A percentile compares a stretch with the other conserved stretches of the same genome.
phyloP scores from a whole-genome alignment of 37 sponge, comb jelly and placozoan genomes.

The Spongilla lacustris region DNA sequence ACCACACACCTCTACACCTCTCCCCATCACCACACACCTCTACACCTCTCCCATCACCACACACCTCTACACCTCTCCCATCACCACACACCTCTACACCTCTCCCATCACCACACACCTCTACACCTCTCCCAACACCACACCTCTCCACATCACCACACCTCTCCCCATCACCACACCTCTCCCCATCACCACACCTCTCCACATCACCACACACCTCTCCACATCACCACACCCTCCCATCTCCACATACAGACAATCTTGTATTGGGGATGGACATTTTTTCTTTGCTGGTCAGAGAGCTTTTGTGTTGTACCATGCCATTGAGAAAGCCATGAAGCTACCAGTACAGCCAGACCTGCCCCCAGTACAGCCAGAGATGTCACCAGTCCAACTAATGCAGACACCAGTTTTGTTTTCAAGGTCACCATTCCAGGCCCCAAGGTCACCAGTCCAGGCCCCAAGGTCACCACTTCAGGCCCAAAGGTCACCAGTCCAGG shows the following conservation, averaged over 20 bases:
- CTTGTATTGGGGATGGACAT: background rate
- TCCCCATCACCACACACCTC: background rate
- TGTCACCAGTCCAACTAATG: too few species aligned
- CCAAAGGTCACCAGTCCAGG: background rate
- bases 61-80: background rate
- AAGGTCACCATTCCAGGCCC: slow-evolving; percentile 7
- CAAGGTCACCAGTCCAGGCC: slow-evolving; percentile 22
- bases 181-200: too few species aligned
- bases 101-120: too few species aligned
- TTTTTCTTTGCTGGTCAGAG: background rate
- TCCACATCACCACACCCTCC: background rate
- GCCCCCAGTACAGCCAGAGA: too few species aligned
- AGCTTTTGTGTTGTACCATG: background rate
- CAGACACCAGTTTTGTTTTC: too few species aligned
- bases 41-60: background rate
- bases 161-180: background rate
- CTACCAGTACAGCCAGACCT: background rate
- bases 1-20: background rate
- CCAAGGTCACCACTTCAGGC: background rate
- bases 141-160: too few species aligned
- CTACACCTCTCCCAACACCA: too few species aligned
- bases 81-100: background rate
- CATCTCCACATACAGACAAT: background rate
- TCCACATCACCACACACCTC: background rate
- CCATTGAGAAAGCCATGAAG: background rate